Evolutionary conservation across 2,888 invertebrate species (phyloP), one percentile per base, ranked within the genome.

Genomic region (Drymonia ruficornis): DNA sequence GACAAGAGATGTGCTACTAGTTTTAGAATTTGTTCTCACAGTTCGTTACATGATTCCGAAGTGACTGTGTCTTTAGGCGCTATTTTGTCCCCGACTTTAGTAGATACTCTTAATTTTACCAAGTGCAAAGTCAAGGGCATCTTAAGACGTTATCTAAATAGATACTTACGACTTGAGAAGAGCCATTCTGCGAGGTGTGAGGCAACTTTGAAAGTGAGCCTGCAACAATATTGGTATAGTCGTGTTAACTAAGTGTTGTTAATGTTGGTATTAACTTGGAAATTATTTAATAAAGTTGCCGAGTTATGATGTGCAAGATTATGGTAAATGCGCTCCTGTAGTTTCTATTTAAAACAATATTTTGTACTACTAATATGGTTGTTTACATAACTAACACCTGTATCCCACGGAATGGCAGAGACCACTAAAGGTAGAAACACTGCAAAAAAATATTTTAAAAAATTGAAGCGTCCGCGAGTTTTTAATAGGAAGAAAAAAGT

Each of bases 181-280:
- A 36, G 36, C n/a, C 40, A 40, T 16, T 40, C 9, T 6, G 16
- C 9, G 16, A 38, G 13, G 38, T 31, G 31, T 9, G 5, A n/a
- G 15, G 38, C n/a, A 40, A 40, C 40, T 16, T 7, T 2, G 16
- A 13, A 36, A 47, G 13, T 42, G 47, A 19, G 43, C 34, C 49
- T 38, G 44, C 31, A 50, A 53, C 42, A 65, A 53, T 53, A 63
- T 61, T 61, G 50, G 53, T 65, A 46, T 31, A 51, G 47, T 49
- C 50, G 48, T 47, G 48, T 29, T 42, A 49, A 40, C 38, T 38
- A 2, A 7, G 38, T 16, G 40, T 16, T 40, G 40, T 38, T 13
- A 7, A n/a, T 16, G 40, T 16, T 40, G 40, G 29, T 31, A 51
- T 43, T 43, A 50, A 38, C 51, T 51, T 2, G 15, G 15, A 59